Conservation (phyloP, 2,113 vertebrate genomes). For the Zeus faber region DNA sequence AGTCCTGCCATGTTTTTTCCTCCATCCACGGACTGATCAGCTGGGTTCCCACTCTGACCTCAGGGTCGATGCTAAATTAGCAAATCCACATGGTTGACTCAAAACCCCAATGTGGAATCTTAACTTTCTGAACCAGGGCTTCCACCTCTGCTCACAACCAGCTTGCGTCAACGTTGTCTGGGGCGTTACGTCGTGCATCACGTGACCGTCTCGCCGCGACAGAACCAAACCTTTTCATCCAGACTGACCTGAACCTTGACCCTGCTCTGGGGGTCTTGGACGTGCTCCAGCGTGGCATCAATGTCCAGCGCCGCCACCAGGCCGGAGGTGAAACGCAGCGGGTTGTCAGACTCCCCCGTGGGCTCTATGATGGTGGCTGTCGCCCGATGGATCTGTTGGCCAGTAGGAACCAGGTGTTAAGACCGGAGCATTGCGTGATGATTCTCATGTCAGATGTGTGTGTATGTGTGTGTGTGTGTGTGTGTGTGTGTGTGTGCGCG, state of each 20-base stretch:
- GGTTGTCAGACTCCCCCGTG: conserved; percentile 94
- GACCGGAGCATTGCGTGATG: background rate
- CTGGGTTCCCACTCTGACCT: too few species aligned
- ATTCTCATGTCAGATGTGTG: background rate
- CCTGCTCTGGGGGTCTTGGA: conserved; percentile 87
- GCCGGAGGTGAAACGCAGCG: conserved; percentile 88
- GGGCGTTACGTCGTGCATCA: too few species aligned
- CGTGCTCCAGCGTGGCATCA: conserved; percentile 90
- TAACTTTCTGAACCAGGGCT: too few species aligned
- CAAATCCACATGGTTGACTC: too few species aligned
- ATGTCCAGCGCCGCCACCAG: conserved; percentile 92
- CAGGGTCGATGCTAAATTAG: too few species aligned
- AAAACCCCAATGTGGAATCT: too few species aligned
- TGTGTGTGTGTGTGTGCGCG: background rate
- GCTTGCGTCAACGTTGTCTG: too few species aligned
- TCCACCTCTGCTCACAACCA: too few species aligned
- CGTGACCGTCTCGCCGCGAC: too few species aligned
- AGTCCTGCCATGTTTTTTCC: too few species aligned
- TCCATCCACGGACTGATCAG: too few species aligned
- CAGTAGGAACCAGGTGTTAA: background rate
- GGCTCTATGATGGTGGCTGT: conserved; percentile 93
- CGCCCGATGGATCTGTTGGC: conserved; percentile 83
- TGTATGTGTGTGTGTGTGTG: background rate
- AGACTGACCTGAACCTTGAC: conserved; percentile 99
- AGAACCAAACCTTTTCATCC: too few species aligned